Evolutionary conservation across 2,888 invertebrate species (phyloP), one percentile per base, ranked within the genome.

Genomic region (Laothoe populi): DNA sequence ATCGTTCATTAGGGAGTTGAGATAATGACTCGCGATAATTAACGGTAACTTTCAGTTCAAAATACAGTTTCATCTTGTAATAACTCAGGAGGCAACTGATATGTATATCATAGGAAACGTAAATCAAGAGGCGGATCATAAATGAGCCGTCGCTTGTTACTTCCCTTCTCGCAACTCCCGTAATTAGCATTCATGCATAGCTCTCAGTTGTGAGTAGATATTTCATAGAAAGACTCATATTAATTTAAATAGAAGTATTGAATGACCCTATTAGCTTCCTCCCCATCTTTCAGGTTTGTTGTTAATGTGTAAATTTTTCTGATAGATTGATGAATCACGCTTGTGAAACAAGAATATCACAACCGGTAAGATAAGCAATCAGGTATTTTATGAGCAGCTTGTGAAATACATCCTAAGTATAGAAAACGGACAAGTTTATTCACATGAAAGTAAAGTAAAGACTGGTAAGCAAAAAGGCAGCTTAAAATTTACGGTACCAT

Each of bases 31-130:
- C 16, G 13, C 24, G 31, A 53, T 53, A 53, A 53, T 53, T 53
- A 53, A 53, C 35, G 16, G 16, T 10, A 35, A 24, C 10, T 11
- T 53, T 35, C 53, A 53, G 35, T 19, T 35, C 11, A 53, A 53
- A 53, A 35, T 53, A 53, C 35, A 53, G 53, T 53, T 53, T 53
- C 53, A 53, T 35, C 31, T 19, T 35, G 19, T 11, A 35, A 53
- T 53, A 53, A 19, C 19, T 53, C 19, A 38, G 38, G 24, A 24
- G 24, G 19, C 31, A n/a, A 35, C 53, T 35, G 53, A 53, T 53
- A 24, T 21, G 13, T 48, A 24, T 48, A 53, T 49, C 49, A 26
- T 53, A 53, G 53, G 53, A 53, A 53, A 53, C 19, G 53, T 53
- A 53, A 53, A 53, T 53, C 53, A 53, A 53, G 19, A 10, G 11